phyloP scores from a whole-genome alignment of 2,113 vertebrate genomes.

The Gadus chalcogrammus region DNA sequence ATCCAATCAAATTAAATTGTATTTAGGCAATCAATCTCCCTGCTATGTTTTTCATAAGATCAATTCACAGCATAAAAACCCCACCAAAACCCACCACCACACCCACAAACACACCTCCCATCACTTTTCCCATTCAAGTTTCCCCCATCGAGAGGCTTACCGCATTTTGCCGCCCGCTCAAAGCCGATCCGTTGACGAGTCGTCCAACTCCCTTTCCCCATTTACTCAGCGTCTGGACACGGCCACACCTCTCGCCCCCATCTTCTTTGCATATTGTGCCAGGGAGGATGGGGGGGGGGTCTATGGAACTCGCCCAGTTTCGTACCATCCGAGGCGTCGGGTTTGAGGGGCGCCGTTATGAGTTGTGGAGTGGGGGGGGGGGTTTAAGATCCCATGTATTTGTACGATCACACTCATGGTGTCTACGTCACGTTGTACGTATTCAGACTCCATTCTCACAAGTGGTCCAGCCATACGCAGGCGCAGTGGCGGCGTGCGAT shows the following conservation, averaged over 20 bases:
- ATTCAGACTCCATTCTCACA: constrained; percentile 23
- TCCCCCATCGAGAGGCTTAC: constrained; percentile 37
- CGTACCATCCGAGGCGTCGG: too few species aligned
- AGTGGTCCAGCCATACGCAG: constrained; percentile 33
- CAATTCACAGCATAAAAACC: not conserved
- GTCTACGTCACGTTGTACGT: constrained; percentile 68
- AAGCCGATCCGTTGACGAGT: not conserved
- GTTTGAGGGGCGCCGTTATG: constrained; percentile 25
- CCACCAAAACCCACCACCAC: not conserved
- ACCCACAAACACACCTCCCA: not conserved
- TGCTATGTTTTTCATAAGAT: not conserved
- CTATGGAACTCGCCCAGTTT: not conserved
- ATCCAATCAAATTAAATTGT: too few species aligned
- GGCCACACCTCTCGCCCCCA: not conserved
- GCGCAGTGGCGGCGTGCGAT: constrained; percentile 22
- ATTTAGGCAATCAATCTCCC: too few species aligned
- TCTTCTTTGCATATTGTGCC: not conserved
- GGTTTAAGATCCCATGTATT: constrained; percentile 55
- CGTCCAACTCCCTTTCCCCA: not conserved
- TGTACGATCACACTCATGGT: constrained; percentile 73
- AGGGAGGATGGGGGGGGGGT: not conserved
- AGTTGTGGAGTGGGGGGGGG: constrained; percentile 43
- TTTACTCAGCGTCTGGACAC: not conserved
- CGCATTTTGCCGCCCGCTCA: constrained; percentile 26
- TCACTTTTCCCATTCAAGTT: not conserved